Evolutionary conservation across 2,888 invertebrate genomes (phyloP), one percentile per base, ranked within the genome.

Genomic region (Stenodera caucasica): DNA sequence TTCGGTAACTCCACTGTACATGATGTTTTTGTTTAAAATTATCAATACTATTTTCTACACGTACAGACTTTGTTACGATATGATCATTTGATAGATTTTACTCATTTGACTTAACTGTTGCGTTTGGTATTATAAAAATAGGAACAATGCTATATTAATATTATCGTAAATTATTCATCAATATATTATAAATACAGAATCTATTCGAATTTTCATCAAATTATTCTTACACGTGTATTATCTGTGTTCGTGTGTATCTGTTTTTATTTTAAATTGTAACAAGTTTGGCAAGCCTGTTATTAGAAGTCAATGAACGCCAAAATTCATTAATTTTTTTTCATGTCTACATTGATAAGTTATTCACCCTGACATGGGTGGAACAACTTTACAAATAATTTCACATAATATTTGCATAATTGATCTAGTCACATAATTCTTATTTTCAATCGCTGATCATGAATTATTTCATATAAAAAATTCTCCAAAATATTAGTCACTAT

Each of bases 11-110:
- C 30, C 53, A 35, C 55, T 45, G 21, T 21, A 55, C 53, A 37
- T 29, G 11, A 49, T 58, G 64, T 61, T 60, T 63, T 50, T 50
- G 53, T 57, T 23, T 6, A 23, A 55, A 30, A 14, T 21, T 71
- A 77, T 75, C 78, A 73, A 78, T 70, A 76, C 64, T 77, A 69
- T 67, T 64, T 77, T 78, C 77, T 70, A 60, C 77, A 76, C 77
- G 77, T 77, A n/a, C n/a, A 78, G 74, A 72, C 75, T 64, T 66
- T 60, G 55, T 15, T 40, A 18, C 18, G 18, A 18, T 40, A 18
- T 40, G 7, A 40, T 15, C 37, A 3, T 7, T 37, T 15, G 37
- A 33, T n/a, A n/a, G n/a, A n/a, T n/a, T n/a, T n/a, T n/a, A n/a
- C 12, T 14, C 4, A 35, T 35, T n/a, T n/a, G n/a, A 15, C 9